A percentile compares a stretch with the other conserved stretches of the same genome.
Conservation (phyloP, 2,113 vertebrate genomes). For the Bufo gargarizans region DNA sequence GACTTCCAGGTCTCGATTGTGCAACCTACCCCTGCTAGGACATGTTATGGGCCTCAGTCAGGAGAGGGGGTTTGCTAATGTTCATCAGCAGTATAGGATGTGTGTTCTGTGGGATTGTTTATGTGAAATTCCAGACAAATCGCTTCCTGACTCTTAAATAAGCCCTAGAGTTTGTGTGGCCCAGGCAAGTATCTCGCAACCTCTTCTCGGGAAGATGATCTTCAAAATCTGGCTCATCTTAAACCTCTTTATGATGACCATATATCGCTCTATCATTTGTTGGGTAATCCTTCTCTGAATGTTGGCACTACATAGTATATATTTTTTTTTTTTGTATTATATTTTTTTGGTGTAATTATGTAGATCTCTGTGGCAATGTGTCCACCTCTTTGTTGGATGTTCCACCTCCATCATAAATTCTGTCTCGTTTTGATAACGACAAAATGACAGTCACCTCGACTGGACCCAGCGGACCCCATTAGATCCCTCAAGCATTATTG, state of each 20-base stretch:
- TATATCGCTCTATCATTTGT: not conserved
- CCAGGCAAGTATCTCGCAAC: not conserved
- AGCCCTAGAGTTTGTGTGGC: conserved; percentile 18
- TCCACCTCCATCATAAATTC: no score
- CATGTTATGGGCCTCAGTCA: conserved; percentile 12
- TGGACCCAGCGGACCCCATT: no score
- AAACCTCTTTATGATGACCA: not conserved
- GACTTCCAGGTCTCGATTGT: conserved; percentile 24
- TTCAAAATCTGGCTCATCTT: not conserved
- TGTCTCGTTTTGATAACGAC: no score
- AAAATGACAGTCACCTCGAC: no score
- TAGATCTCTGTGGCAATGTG: no score
- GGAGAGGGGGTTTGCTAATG: not conserved
- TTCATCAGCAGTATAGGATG: not conserved
- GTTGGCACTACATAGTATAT: no score
- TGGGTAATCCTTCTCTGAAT: no score
- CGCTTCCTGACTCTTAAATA: not conserved
- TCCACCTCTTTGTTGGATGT: no score
- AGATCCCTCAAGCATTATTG: no score
- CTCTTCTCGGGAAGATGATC: not conserved
- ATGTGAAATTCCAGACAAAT: conserved; percentile 33
- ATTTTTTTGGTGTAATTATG: no score
- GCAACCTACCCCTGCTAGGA: conserved; percentile 37
- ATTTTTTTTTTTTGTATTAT: no score
- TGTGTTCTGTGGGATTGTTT: conserved; percentile 4